These are phyloP conservation scores for Drosophila cracens DNA, from an alignment of 2,888 invertebrate genomes.

Conservation along the genomic window DNA sequence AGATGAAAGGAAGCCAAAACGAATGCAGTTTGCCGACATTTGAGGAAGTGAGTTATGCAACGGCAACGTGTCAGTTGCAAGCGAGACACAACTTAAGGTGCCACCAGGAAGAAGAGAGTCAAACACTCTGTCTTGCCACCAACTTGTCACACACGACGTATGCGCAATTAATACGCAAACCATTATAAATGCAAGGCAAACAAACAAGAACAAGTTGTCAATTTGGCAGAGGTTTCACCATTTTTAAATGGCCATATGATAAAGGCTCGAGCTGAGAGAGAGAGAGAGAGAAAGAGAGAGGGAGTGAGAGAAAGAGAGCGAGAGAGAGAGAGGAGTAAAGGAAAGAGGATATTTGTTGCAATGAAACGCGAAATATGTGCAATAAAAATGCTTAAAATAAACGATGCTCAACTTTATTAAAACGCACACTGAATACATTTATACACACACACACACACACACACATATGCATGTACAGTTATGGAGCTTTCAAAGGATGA, in stretches of 20 bases:
- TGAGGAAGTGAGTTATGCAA: conserved; percentile 37
- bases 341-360: conserved; percentile 51
- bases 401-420: conserved; percentile 57
- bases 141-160: conserved; percentile 56
- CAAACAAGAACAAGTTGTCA: conserved; percentile 35
- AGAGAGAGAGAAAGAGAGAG: background rate
- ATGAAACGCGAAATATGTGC: conserved; percentile 68
- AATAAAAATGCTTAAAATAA: conserved; percentile 73
- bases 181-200: conserved; percentile 47
- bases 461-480: conserved; percentile 29
- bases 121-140: conserved; percentile 15
- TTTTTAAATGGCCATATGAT: conserved; percentile 67
- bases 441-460: conserved; percentile 6
- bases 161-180: conserved; percentile 66
- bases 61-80: conserved; percentile 40
- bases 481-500: conserved; percentile 67
- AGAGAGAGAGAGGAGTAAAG: background rate
- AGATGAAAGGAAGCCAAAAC: conserved; percentile 11
- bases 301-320: background rate
- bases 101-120: conserved; percentile 11
- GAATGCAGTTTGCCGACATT: conserved; percentile 29
- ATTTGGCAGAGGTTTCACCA: conserved; percentile 44
- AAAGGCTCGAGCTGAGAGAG: conserved; percentile 53
- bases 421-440: conserved; percentile 28
- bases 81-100: conserved; percentile 20